These are phyloP conservation scores for Xanthia icteritia DNA, from an alignment of 2,888 invertebrate genomes.

Conservation along the genomic window DNA sequence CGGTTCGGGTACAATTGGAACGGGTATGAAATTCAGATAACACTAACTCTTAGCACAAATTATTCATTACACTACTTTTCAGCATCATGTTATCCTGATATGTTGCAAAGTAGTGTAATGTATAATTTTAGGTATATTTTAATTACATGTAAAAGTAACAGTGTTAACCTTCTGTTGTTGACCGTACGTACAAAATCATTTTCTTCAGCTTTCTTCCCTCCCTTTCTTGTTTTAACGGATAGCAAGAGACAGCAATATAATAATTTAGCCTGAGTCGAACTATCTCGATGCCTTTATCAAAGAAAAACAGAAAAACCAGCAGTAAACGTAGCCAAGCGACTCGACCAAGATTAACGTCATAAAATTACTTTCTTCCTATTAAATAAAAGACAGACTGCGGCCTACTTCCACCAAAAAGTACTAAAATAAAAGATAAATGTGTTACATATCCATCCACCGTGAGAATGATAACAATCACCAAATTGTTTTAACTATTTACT, in stretches of 20 bases:
- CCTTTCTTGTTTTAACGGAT: not conserved
- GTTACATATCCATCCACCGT: constrained; percentile 60
- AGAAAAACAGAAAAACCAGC: not conserved
- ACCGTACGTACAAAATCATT: too few species aligned
- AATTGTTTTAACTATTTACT: constrained; percentile 59
- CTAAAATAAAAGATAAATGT: constrained; percentile 20
- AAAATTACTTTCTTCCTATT: constrained; percentile 43
- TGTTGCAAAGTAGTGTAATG: too few species aligned
- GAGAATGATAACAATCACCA: constrained; percentile 61
- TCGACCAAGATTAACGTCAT: constrained; percentile 13
- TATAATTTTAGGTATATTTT: too few species aligned
- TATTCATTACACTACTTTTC: too few species aligned
- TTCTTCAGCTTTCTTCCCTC: not conserved
- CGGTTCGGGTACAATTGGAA: too few species aligned
- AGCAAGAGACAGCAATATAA: not conserved
- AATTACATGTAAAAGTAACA: too few species aligned
- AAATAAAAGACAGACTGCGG: constrained; percentile 1
- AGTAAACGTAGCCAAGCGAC: not conserved
- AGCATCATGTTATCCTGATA: too few species aligned
- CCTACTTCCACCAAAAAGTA: constrained; percentile 32
- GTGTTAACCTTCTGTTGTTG: too few species aligned
- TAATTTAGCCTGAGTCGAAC: not conserved
- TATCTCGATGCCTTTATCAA: not conserved
- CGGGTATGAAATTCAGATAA: too few species aligned
- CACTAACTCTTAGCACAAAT: too few species aligned